Evolutionary conservation across 2,113 vertebrate genomes (phyloP), one percentile per base, ranked within the genome.

Genomic region (Macquaria ambigua): DNA sequence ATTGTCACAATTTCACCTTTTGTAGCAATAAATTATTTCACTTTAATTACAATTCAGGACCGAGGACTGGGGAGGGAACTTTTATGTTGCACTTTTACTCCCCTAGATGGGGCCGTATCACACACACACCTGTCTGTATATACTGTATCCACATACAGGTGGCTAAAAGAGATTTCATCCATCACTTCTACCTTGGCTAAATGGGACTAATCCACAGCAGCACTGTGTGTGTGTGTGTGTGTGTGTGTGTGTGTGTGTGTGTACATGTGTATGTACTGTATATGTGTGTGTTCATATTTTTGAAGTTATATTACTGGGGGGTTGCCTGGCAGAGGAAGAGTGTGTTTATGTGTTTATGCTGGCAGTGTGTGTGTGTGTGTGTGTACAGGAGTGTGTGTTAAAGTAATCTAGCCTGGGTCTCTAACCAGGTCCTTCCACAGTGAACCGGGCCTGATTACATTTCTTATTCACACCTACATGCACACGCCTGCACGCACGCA

Each of bases 381-480:
- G 25, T 52, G 31, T 70, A 48, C 46, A 48, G 46, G 63, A 34
- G 39, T 83, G 69, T 46, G 59, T 53, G 61, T 46, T 53, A 11
- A 91, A 87, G 79, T 85, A 80, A 83, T 91, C 83, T 85, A 52
- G 70, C 66, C 63, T 34, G 50, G 71, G 79, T 77, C 70, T 73
- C 79, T 85, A 82, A 90, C 82, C 77, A 82, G 75, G 53, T 63
- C 61, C 83, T 82, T 76, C 67, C 21, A n/a, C 74, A 77, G 85
- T 61, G 55, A 93, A 89, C 74, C 25, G 25, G 53, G 46, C 64
- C 79, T 92, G 93, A 93, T 93, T 90, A 87, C 84, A 93, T 90
- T 85, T 85, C 85, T 62, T 90, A 93, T 89, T 90, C 88, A 88
- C 52, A 78, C 71, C n/a, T 48, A 28, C 46, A 23, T 28, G 25